phyloP scores from a whole-genome alignment of 2,797 vertebrate genomes.

The Clamator glandarius region DNA sequence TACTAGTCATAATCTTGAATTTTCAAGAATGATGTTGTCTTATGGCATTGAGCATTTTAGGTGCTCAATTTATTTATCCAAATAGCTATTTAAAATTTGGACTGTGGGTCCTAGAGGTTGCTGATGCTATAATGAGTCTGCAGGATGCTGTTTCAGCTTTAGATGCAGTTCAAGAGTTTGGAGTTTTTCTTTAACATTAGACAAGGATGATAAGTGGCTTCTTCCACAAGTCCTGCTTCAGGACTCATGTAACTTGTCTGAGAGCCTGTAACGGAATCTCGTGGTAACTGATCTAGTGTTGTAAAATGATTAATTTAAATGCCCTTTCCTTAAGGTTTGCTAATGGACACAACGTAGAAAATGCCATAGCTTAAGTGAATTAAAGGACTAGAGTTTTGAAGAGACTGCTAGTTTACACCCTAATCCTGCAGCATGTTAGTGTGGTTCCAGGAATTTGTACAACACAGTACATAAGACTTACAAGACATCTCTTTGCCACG shows the following conservation, averaged over 20 bases:
- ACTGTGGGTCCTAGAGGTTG: background rate
- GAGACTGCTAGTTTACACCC: background rate
- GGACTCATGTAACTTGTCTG: background rate
- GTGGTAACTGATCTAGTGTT: background rate
- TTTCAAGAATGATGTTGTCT: background rate
- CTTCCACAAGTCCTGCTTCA: background rate
- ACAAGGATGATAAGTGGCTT: background rate
- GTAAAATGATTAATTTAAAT: slow-evolving; percentile 43
- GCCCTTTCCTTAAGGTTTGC: background rate
- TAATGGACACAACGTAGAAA: background rate
- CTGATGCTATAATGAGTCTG: accelerated
- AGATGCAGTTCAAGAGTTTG: background rate
- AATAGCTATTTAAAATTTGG: background rate
- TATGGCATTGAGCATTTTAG: background rate
- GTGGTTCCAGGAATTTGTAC: background rate
- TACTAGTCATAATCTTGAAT: background rate
- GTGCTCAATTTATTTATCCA: background rate
- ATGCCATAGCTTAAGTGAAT: background rate
- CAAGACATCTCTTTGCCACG: accelerated
- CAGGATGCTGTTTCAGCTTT: background rate
- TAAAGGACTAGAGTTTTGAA: background rate
- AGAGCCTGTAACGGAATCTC: slow-evolving; percentile 36
- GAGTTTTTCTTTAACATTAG: background rate
- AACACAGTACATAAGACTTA: background rate
- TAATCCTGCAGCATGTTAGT: background rate